Evolutionary conservation across 2,888 invertebrate species (phyloP).

Genomic region (Zootermopsis nevadensis): DNA sequence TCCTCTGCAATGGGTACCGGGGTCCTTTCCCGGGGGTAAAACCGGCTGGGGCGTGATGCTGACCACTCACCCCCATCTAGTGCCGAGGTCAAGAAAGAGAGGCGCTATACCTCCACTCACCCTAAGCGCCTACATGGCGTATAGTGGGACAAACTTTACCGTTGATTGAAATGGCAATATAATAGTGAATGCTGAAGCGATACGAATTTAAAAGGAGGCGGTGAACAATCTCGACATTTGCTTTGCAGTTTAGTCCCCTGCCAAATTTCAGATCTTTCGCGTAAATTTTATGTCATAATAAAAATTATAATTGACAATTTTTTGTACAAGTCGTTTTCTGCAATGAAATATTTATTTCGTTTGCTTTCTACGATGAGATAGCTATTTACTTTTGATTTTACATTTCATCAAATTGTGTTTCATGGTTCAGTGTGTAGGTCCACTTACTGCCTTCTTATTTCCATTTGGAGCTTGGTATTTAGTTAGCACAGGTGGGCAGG

Average conservation of each 20-base stretch:
- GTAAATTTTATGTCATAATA: background rate
- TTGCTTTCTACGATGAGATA: slow-evolving; percentile 15
- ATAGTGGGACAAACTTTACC: too few species aligned
- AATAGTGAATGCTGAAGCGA: too few species aligned
- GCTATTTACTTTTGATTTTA: background rate
- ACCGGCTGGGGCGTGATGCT: too few species aligned
- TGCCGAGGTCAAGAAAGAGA: too few species aligned
- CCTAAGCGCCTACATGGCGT: too few species aligned
- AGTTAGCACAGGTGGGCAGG: slow-evolving; percentile 20
- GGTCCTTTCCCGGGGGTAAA: too few species aligned
- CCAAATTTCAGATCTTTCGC: background rate
- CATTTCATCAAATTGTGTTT: slow-evolving; percentile 19
- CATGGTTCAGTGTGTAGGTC: background rate
- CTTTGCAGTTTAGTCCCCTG: background rate
- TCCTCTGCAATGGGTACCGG: too few species aligned
- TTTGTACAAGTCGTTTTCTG: slow-evolving; percentile 2
- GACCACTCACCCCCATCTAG: too few species aligned
- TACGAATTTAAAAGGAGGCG: too few species aligned
- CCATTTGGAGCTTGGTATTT: slow-evolving; percentile 1
- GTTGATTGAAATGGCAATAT: too few species aligned
- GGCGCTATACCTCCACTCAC: too few species aligned
- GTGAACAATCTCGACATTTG: background rate
- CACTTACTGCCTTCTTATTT: background rate
- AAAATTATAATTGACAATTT: background rate
- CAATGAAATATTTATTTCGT: background rate